A percentile compares a stretch with the other conserved stretches of the same genome.
Evolutionary conservation across 2,113 vertebrate species (phyloP).

Genomic region (Grallaria varia): DNA sequence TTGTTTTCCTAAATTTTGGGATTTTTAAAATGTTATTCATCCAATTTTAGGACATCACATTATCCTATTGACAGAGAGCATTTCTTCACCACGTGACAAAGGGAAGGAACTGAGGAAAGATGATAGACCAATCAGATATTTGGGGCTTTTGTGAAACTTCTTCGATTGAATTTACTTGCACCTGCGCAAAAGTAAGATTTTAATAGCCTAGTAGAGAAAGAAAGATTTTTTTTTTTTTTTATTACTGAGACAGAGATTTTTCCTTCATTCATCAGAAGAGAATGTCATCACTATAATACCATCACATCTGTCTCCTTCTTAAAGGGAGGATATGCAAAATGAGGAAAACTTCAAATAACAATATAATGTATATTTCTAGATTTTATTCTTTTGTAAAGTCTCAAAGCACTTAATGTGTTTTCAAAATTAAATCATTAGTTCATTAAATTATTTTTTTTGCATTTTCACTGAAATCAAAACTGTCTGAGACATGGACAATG

Average conservation of each 20-base stretch:
- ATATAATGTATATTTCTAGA: neutral
- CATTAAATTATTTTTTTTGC: neutral
- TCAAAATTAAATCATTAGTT: neutral
- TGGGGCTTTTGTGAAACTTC: neutral
- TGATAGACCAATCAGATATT: neutral
- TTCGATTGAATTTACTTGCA: neutral
- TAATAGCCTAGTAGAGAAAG: neutral
- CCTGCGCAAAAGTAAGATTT: neutral
- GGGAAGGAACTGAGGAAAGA: neutral
- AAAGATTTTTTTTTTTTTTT: neutral
- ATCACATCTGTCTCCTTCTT: neutral
- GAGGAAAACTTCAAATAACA: neutral
- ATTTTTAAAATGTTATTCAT: neutral
- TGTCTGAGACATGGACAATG: neutral
- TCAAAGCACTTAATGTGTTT: neutral
- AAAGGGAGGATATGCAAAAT: neutral
- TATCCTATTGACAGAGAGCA: neutral
- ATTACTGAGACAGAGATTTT: neutral
- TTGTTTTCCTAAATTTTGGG: accelerated
- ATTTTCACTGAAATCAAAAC: neutral
- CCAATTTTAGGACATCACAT: neutral
- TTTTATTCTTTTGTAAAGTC: neutral
- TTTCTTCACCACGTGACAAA: neutral
- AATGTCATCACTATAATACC: neutral
- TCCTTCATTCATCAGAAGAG: neutral